Base-by-base conservation (phyloP, 2,113 vertebrate species). In the Mormyrus lacerda region DNA sequence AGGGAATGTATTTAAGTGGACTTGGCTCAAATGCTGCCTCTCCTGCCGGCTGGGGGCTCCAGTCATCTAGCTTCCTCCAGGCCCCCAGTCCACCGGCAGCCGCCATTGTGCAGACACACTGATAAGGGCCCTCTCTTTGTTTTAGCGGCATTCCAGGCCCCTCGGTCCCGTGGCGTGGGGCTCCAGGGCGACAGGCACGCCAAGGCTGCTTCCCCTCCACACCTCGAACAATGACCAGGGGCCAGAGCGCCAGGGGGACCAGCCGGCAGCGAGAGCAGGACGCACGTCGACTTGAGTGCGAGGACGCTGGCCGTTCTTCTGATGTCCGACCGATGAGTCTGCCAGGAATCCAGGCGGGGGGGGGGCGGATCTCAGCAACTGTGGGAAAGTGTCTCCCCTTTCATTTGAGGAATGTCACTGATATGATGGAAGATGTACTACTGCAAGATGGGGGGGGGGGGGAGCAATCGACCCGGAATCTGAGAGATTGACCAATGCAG, bases 81-180 rank as follows among this genome's bases (percentile, higher is more conserved):
- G 73, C 31, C 76, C 15, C n/a, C 27, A 31, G 5, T 5, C 79
- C 5, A 24, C 51, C 53, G 7, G n/a, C 47, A 3, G 39, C 79
- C 53, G 24, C 84, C 89, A 90, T 55, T 69, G 69, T 69, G 47
- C 61, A 24, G 13, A 17, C 35, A 6, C 19, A 35, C 69, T 47
- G 89, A 88, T 88, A 90, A 90, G 51, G 82, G 48, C 44, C 13
- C 69, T 19, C 55, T 31, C 73, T 87, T 90, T 90, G 73, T 88
- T 42, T 48, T 35, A 47, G 24, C 2, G 19, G 44, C 86, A 88
- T 61, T 88, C 87, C 73, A 44, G 19, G 44, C 42, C 39, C 15
- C n/a, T 24, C 39, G 73, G 39, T 82, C 73, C 27, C 31, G 65
- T 17, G 7, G 31, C 27, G 47, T 24, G 85, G 10, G 65, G 50